Evolutionary conservation across 2,113 vertebrate genomes (phyloP), one percentile per base, ranked within the genome.

Genomic region (Ondatra zibethicus): DNA sequence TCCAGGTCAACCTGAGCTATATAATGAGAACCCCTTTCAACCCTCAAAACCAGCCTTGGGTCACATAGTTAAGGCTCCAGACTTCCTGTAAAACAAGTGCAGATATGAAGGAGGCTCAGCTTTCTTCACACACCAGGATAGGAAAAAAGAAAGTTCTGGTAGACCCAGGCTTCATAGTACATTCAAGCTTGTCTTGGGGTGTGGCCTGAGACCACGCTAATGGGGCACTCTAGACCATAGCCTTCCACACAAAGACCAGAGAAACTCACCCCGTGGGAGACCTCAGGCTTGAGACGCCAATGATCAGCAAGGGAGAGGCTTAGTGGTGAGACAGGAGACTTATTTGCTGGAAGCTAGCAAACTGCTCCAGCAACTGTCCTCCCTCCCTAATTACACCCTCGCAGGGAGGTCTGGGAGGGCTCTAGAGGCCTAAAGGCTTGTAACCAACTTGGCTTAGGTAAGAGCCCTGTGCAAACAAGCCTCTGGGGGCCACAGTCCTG

Each of bases 311-410:
- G 73, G 84, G 80, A 73, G 78, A 92, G 96, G 96, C 98, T 97
- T 92, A 77, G 93, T 91, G 72, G 89, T 91, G 77, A 92, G 96
- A 92, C 94, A 73, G 96, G 97, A 94, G 94, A 70, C 94, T 97
- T 98, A 98, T 96, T 98, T 98, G 98, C 96, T 96, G 97, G 98
- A 98, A 97, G 97, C 97, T 86, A 65, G 0, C 73, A 96, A 95
- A 95, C 72, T 90, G 92, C 93, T 93, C 88, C 68, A 39, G 84
- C 84, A 75, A 31, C 61, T 96, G 96, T 90, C 94, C 94, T 95
- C 93, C 66, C 65, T 95, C 94, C 91, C 97, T 98, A 98, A 98
- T 94, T 97, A 96, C 31, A 7, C 78, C 77, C 82, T 93, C 95
- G 89, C 96, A 87, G 91, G 66, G 88, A 96, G 96, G 94, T 92